These are phyloP conservation scores for Drosophila longiperda DNA, from an alignment of 2,888 invertebrate species.

Conservation along the genomic window DNA sequence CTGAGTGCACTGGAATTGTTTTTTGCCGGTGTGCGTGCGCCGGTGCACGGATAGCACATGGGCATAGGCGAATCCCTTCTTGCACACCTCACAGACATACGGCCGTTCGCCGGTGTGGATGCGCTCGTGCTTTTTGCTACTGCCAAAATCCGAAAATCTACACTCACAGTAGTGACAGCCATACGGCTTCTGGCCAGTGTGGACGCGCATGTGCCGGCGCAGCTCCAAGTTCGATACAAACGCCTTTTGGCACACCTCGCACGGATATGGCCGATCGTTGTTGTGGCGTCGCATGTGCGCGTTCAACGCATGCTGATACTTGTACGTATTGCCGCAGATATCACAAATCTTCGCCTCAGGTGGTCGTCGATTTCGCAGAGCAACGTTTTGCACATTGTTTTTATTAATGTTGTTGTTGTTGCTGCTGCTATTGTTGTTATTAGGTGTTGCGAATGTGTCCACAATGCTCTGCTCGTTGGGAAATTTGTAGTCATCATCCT, in stretches of 20 bases:
- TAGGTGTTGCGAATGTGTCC: slow-evolving; percentile 7
- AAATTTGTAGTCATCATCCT: slow-evolving; percentile 37
- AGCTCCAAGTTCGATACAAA: slow-evolving; percentile 84
- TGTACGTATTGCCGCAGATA: slow-evolving; percentile 84
- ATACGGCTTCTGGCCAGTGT: slow-evolving; percentile 85
- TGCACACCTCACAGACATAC: slow-evolving; percentile 82
- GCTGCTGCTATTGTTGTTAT: not conserved
- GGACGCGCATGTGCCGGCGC: slow-evolving; percentile 84
- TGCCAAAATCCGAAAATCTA: slow-evolving; percentile 85
- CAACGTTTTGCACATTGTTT: slow-evolving; percentile 9
- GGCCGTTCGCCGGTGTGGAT: slow-evolving; percentile 85
- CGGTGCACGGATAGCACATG: slow-evolving; percentile 83
- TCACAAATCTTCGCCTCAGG: slow-evolving; percentile 81
- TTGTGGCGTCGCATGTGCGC: slow-evolving; percentile 84
- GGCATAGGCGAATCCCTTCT: slow-evolving; percentile 84
- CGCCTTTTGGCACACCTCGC: slow-evolving; percentile 84
- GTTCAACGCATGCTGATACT: slow-evolving; percentile 84
- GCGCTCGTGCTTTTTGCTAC: slow-evolving; percentile 84
- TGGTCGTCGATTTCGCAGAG: slow-evolving; percentile 39
- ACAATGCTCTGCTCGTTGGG: slow-evolving; percentile 18
- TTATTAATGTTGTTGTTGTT: not conserved
- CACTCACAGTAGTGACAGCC: slow-evolving; percentile 83
- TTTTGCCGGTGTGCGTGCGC: slow-evolving; percentile 84
- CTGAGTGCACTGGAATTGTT: slow-evolving; percentile 82
- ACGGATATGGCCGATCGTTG: slow-evolving; percentile 82